These are phyloP conservation scores for Aricia agestis DNA, from an alignment of 1,140 invertebrate species.

Conservation along the genomic window DNA sequence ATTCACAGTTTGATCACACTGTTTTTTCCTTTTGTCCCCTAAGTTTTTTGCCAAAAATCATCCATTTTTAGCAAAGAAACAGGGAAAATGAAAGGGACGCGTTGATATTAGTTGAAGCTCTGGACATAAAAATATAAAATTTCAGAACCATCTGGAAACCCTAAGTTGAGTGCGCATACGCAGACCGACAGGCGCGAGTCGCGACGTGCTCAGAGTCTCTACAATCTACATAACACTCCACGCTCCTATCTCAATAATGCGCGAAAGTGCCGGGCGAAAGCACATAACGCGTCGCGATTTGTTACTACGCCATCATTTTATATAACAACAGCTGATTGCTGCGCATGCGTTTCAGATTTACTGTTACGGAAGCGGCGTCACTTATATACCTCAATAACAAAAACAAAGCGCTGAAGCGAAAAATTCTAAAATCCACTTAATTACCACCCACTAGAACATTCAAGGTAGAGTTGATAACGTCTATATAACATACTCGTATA, in stretches of 20 bases:
- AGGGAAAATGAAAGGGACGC: too few relatives aligned
- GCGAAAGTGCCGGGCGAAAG: slow-evolving; percentile 29
- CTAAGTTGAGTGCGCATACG: slow-evolving; percentile 28
- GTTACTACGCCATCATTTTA: slow-evolving; percentile 18
- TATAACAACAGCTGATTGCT: slow-evolving; percentile 9
- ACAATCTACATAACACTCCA: slow-evolving; percentile 17
- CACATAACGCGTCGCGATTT: slow-evolving; percentile 19
- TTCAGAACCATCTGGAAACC: too few relatives aligned
- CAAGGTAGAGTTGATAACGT: neutral
- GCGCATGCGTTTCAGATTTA: neutral
- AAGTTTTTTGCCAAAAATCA: too few relatives aligned
- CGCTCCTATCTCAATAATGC: slow-evolving; percentile 18
- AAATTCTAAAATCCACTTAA: neutral
- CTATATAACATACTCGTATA: too few relatives aligned
- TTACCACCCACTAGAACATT: neutral
- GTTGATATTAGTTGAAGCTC: too few relatives aligned
- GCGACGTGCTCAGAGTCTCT: slow-evolving; percentile 40
- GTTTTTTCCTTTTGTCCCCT: too few relatives aligned
- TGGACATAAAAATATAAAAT: too few relatives aligned
- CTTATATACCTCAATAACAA: neutral
- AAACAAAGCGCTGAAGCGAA: neutral
- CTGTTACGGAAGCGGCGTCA: neutral
- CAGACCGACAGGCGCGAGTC: slow-evolving; percentile 20
- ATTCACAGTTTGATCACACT: too few relatives aligned
- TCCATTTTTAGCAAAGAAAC: too few relatives aligned